Evolutionary conservation across 2,113 vertebrate species (phyloP).

Genomic region (Myocastor coypus): DNA sequence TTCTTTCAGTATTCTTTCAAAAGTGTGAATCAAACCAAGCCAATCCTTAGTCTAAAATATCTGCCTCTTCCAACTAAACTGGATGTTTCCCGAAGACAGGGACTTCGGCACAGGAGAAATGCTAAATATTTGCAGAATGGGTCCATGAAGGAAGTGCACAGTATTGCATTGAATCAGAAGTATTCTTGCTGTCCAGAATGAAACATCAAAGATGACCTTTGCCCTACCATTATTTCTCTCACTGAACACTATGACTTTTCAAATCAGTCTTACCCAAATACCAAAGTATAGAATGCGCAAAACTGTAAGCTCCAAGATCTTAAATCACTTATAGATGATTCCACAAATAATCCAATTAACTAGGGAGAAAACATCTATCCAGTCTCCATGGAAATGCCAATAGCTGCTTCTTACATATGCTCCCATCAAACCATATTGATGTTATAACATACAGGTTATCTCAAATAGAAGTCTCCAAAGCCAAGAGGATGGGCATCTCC

Average conservation of each 20-base stretch:
- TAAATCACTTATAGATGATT: not conserved
- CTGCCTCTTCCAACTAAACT: not conserved
- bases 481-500: not conserved
- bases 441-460: not conserved
- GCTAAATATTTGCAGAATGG: not conserved
- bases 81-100: not conserved
- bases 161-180: not conserved
- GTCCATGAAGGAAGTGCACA: not conserved
- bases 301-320: not conserved
- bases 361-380: not conserved
- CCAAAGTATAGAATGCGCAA: not conserved
- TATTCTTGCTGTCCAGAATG: not conserved
- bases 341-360: not conserved
- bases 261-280: not conserved
- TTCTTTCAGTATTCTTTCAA: conserved; percentile 17
- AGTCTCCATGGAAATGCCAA: not conserved
- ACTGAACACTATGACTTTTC: conserved; percentile 6
- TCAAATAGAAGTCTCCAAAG: not conserved
- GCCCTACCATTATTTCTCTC: conserved; percentile 18
- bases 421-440: not conserved
- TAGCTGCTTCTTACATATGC: not conserved
- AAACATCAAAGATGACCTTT: conserved; percentile 1
- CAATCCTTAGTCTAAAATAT: not conserved
- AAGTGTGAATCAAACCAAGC: conserved; percentile 11
- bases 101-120: not conserved